Base-by-base conservation (phyloP, 2,113 vertebrate genomes). In the Nannobrachium achirus region DNA sequence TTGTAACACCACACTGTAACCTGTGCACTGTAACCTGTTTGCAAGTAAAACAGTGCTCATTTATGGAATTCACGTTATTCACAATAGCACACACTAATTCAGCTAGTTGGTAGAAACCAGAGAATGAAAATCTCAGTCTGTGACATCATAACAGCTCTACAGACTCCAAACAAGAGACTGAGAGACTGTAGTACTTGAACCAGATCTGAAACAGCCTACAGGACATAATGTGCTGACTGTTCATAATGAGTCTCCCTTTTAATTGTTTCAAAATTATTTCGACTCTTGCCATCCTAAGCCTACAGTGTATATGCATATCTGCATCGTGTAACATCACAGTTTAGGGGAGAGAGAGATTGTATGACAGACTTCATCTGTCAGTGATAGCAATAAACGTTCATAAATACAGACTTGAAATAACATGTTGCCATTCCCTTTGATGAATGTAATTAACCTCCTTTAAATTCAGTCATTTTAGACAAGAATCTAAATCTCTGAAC, bases 1-100 rank as follows among this genome's bases (percentile, higher is more conserved):
- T 81, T 73, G 72, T 79, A 86, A 86, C 73, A 70, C 66, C 48
- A 62, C 66, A 65, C n/a, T n/a, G n/a, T n/a, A n/a, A n/a, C n/a
- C n/a, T n/a, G 66, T 55, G 53, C 66, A 42, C 64, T 62, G 63
- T 59, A 67, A 88, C 75, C 79, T 80, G 66, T 18, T 56, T n/a
- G n/a, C n/a, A n/a, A n/a, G n/a, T n/a, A n/a, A n/a, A n/a, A n/a
- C n/a, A n/a, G n/a, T n/a, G n/a, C n/a, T n/a, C n/a, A n/a, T n/a
- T n/a, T 33, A 33, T 4, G 25, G 25, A 33, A 33, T 5, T 33
- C 25, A 33, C 25, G 2, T 33, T 33, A 33, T 33, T 33, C 25
- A 33, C 25, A 33, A 4, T 33, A 33, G 25, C 25, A 33, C 6
- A 33, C 25, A 33, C n/a, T n/a, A n/a, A n/a, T n/a, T n/a, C n/a